Evolutionary conservation across 2,888 invertebrate genomes (phyloP).

Genomic region (Eumerus sabulonum): DNA sequence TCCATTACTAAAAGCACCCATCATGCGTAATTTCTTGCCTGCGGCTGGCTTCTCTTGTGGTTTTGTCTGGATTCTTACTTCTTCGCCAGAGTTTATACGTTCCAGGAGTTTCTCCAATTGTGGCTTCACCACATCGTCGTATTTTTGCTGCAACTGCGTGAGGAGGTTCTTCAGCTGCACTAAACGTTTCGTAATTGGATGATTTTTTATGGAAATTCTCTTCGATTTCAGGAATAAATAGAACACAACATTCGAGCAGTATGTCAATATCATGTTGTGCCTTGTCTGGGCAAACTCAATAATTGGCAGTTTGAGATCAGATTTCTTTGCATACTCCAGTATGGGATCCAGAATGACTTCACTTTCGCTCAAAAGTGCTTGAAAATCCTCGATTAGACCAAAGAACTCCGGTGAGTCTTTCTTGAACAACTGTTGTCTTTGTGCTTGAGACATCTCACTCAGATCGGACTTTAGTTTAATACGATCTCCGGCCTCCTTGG

Average conservation of each 20-base stretch:
- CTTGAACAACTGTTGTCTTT: conserved; percentile 87
- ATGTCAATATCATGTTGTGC: conserved; percentile 86
- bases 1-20: conserved; percentile 70
- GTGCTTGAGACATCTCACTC: conserved; percentile 85
- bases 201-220: conserved; percentile 85
- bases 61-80: conserved; percentile 78
- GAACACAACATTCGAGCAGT: conserved; percentile 91
- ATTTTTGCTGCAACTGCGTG: conserved; percentile 85
- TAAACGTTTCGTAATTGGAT: conserved; percentile 93
- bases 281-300: conserved; percentile 86
- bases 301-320: conserved; percentile 83
- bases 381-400: conserved; percentile 88
- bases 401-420: conserved; percentile 94
- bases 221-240: conserved; percentile 91
- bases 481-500: conserved; percentile 18
- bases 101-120: conserved; percentile 84
- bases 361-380: conserved; percentile 84
- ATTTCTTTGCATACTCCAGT: conserved; percentile 82
- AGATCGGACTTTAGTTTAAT: conserved; percentile 86
- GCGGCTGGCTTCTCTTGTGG: conserved; percentile 78
- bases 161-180: conserved; percentile 89
- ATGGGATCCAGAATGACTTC: conserved; percentile 85
- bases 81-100: conserved; percentile 79
- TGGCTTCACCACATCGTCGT: conserved; percentile 84
- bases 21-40: conserved; percentile 80